phyloP scores from a whole-genome alignment of 1,140 invertebrate genomes.

The Drosophila parvula region DNA sequence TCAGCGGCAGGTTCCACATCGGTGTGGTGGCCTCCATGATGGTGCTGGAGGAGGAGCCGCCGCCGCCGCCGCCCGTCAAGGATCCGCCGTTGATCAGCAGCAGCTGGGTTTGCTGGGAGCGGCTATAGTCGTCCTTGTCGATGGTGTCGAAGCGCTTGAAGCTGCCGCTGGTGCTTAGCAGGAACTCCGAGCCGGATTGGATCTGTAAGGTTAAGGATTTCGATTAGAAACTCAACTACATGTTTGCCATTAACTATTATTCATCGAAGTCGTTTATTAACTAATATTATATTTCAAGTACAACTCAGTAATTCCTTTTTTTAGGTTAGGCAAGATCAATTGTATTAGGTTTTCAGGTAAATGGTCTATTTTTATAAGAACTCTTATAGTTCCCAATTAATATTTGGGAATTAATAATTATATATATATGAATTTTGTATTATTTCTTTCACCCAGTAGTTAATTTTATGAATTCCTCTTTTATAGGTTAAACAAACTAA shows the following conservation, averaged over 20 bases:
- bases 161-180: constrained; percentile 87
- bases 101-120: constrained; percentile 47
- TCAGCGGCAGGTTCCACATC: constrained; percentile 76
- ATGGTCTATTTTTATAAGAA: no score
- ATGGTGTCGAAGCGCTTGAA: constrained; percentile 89
- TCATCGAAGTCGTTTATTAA: no score
- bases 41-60: neutral
- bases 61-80: neutral
- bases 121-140: constrained; percentile 83
- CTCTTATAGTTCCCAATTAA: no score
- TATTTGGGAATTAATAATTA: no score
- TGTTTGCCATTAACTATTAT: neutral
- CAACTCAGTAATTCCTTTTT: no score
- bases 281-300: no score
- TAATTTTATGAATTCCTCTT: no score
- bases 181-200: constrained; percentile 88
- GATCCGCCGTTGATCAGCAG: constrained; percentile 31
- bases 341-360: no score
- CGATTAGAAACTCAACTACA: neutral
- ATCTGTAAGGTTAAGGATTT: constrained; percentile 82
- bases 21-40: constrained; percentile 74
- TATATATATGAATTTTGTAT: no score
- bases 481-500: no score
- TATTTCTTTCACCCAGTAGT: no score
- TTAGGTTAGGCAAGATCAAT: no score